These are phyloP conservation scores for Penaeus japonicus DNA, from an alignment of 1,140 invertebrate genomes.

Conservation along the genomic window DNA sequence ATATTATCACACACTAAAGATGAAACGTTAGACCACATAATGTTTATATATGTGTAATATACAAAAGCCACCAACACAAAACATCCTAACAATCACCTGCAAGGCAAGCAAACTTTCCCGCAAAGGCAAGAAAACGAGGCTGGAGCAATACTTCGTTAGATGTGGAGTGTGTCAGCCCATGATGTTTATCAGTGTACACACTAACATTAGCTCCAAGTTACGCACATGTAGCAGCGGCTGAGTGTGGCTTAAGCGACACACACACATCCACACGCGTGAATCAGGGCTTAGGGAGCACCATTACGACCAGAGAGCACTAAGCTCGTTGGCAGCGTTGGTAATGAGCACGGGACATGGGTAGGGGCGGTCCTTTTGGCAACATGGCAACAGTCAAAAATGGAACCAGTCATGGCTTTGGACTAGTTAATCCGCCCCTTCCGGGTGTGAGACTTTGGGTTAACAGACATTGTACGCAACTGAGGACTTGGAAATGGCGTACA, in stretches of 20 bases:
- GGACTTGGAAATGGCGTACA: constrained; percentile 51
- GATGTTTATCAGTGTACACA: constrained; percentile 44
- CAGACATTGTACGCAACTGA: constrained; percentile 48
- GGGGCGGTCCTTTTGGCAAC: constrained; percentile 22
- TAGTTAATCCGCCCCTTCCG: constrained; percentile 42
- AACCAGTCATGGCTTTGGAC: constrained; percentile 41
- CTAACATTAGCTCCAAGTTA: constrained; percentile 42
- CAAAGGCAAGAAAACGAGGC: constrained; percentile 35
- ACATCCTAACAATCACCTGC: constrained; percentile 54
- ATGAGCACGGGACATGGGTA: constrained; percentile 49
- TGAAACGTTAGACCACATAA: constrained; percentile 45
- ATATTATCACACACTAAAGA: constrained; percentile 49
- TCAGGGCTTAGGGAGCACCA: constrained; percentile 52
- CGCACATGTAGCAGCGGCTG: constrained; percentile 46
- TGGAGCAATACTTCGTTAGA: constrained; percentile 35
- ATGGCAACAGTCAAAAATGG: neutral
- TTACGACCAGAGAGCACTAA: constrained; percentile 45
- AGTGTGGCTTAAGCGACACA: constrained; percentile 45
- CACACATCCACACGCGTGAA: constrained; percentile 48
- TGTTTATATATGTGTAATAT: constrained; percentile 50
- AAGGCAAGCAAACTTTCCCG: constrained; percentile 55
- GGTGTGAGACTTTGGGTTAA: constrained; percentile 43
- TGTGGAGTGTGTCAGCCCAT: constrained; percentile 35
- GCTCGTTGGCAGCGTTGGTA: constrained; percentile 53
- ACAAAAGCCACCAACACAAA: constrained; percentile 54